Evolutionary conservation across 2,888 invertebrate species (phyloP), one percentile per base, ranked within the genome.

Genomic region (Melanostoma scalare): DNA sequence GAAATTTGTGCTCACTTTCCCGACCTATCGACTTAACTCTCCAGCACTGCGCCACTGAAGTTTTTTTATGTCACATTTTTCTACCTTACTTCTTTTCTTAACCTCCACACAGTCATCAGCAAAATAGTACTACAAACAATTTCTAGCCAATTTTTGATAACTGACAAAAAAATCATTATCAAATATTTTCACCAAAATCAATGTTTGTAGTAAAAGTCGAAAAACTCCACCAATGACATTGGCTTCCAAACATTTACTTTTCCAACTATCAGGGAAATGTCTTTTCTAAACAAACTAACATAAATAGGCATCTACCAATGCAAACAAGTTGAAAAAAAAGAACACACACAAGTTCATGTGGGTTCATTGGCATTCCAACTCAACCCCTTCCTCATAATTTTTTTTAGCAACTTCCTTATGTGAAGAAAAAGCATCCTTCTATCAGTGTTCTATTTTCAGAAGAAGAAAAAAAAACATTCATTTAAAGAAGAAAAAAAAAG

Each of bases 391-490:
- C 30, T 38, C 46, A 68, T 58, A 63, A 61, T 74, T 78, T 73
- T 63, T 52, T 63, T 69, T n/a, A 74, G 58, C 58, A 60, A 79
- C 84, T 84, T 84, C 84, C 84, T 84, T 75, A 84, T 84, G 84
- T 84, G 6, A 20, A 65, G 65, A 84, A 77, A 50, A 38, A 44
- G 40, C 33, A 68, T 63, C 56, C 56, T 74, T 72, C 84, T 84
- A 84, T 79, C 84, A 74, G 65, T 84, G 84, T 84, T 84, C 84
- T 84, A 84, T 84, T 84, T 84, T 79, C 74, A 79, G 79, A 20
- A 78, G 44, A 71, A 65, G 48, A 65, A 52, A 50, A 4, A 42
- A 35, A 46, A 46, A 52, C 30, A 40, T 58, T 52, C 9, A 55
- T 48, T 35, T 35, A 10, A 33, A 30, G 44, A 35, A 52, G 44